A percentile compares a stretch with the other conserved stretches of the same genome.
These are phyloP conservation scores for Pluvianellus socialis DNA, from an alignment of 2,113 vertebrate genomes.

Conservation along the genomic window DNA sequence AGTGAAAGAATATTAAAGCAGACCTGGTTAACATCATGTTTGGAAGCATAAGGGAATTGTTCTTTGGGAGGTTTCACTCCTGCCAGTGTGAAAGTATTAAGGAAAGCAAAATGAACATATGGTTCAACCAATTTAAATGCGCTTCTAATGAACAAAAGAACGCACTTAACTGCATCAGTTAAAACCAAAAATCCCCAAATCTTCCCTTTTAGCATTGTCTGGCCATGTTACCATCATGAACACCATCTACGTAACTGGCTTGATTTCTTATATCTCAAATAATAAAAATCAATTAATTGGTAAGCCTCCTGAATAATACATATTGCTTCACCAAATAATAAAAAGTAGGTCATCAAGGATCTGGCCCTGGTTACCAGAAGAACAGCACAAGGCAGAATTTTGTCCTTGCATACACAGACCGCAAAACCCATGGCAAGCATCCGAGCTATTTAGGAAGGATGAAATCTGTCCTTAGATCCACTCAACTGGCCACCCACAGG, in stretches of 20 bases:
- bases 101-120: conserved; percentile 25
- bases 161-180: neutral
- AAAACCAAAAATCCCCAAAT: neutral
- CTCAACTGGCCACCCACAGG: neutral
- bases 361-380: neutral
- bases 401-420: neutral
- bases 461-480: neutral
- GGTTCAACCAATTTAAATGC: conserved; percentile 4
- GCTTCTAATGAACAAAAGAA: conserved; percentile 16
- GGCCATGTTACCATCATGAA: neutral
- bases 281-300: neutral
- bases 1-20: conserved; percentile 55
- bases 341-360: neutral
- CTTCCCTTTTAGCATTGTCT: neutral
- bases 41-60: neutral
- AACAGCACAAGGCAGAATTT: neutral
- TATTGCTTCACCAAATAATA: neutral
- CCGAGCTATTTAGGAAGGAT: neutral
- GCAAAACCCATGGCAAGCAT: neutral
- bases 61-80: neutral
- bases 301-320: neutral
- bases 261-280: neutral
- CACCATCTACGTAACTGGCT: neutral
- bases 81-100: neutral
- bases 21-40: conserved; percentile 11